phyloP scores from a whole-genome alignment of 2,888 invertebrate species.

The Lochmaea capreae region DNA sequence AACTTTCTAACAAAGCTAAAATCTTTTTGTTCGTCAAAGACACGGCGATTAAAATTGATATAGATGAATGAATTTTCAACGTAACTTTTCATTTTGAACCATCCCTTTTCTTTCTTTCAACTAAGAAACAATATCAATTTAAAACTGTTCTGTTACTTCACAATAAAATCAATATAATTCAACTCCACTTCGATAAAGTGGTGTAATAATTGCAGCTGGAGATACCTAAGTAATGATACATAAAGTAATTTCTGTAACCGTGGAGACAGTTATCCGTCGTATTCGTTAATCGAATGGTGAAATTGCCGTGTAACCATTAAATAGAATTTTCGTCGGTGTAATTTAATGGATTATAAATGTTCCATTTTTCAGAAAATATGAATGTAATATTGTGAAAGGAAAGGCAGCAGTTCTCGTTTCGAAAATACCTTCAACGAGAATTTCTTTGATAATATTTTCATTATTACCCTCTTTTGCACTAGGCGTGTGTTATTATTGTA shows the following conservation, averaged over 20 bases:
- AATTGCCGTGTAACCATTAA: not conserved
- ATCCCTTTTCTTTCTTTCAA: too few relatives aligned
- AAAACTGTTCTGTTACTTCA: too few relatives aligned
- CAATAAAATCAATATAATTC: too few relatives aligned
- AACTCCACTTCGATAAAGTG: too few relatives aligned
- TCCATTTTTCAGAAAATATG: not conserved
- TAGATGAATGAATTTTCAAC: too few relatives aligned
- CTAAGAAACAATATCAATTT: too few relatives aligned
- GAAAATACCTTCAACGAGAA: slow-evolving; percentile 1
- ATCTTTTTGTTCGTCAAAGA: too few relatives aligned
- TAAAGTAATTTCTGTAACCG: not conserved
- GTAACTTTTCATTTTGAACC: too few relatives aligned
- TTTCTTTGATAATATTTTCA: not conserved
- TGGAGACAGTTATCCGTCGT: not conserved
- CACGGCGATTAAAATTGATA: too few relatives aligned
- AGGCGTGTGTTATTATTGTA: not conserved
- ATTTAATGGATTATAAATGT: not conserved
- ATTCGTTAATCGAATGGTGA: not conserved
- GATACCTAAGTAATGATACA: not conserved
- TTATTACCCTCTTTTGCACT: not conserved
- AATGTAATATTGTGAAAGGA: not conserved
- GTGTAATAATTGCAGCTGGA: not conserved
- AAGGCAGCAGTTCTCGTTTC: not conserved
- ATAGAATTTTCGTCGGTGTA: not conserved
- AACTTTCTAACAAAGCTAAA: too few relatives aligned